Evolutionary conservation across 2,797 vertebrate genomes (phyloP), one percentile per base, ranked within the genome.

Genomic region (Lutjanus campechanus): DNA sequence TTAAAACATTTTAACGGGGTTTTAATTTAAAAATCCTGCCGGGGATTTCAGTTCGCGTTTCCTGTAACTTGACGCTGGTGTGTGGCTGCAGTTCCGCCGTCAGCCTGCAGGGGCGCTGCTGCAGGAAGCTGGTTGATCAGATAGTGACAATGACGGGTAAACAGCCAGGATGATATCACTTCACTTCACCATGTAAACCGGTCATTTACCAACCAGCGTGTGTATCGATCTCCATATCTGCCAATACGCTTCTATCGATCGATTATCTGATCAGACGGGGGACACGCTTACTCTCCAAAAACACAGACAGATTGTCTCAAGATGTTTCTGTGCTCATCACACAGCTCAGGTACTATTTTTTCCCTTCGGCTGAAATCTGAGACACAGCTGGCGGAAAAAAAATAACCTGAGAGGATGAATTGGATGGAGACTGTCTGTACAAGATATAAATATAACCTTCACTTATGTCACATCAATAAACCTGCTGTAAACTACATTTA

Each of bases 101-200:
- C 88, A 88, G 88, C 89, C 92, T 25, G 73, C 59, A 22, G 88
- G 84, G 95, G 95, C 95, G 96, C 95, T 96, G 90, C 93, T 96
- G 96, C 95, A 96, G 90, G 87, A 91, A 88, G 79, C 90, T 92
- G 93, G 66, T 88, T 87, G 88, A 96, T 88, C 89, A 85, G 90
- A 91, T 88, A 84, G 85, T 89, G 90, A 91, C 85, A 93, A 91
- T 91, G 91, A 94, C 90, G 90, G 88, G 91, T 93, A 93, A 94
- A 94, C 93, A 94, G 90, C 80, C 84, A 87, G 90, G 73, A 86
- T 90, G 88, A 85, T 84, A 89, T 86, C 85, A 87, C 83, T 70
- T 86, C 85, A 87, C 83, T 70, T 72, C 73, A 73, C 40, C 88
- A 63, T 84, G 73, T 25, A 86, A 77, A 85, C 72, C 74, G 29